Base-by-base conservation (phyloP, 2,888 invertebrate genomes). In the Dicyrtoma fusca region DNA sequence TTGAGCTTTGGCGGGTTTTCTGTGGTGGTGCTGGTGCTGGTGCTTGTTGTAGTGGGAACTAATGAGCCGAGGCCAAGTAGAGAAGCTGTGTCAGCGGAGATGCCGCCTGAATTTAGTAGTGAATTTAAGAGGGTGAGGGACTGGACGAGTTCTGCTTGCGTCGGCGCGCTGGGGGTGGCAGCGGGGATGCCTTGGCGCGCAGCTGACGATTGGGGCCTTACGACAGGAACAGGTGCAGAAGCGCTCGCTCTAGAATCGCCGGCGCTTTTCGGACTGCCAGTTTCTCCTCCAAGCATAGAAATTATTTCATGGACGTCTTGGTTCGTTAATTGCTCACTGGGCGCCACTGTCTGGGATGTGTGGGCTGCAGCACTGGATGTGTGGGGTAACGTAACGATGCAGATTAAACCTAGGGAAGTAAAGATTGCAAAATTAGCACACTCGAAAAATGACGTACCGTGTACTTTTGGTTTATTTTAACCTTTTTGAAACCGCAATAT, bases 331-430 rank as follows among this genome's bases (percentile, higher is more conserved):
- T 70, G 70, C n/a, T 70, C 62, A 45, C 25, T 23, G 13, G 47
- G 34, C 5, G 51, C 1, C 47, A 63, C 53, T 88, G 97, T 6
- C 17, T 53, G 53, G 21, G 53, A 17, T 53, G 13, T 34, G 3
- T 34, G 34, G 8, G 34, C 34, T 34, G 8, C 8, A 8, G 34
- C 34, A 34, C 4, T 34, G 34, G n/a, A n/a, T n/a, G n/a, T n/a
- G n/a, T n/a, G n/a, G n/a, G n/a, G n/a, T n/a, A n/a, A n/a, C n/a
- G n/a, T n/a, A n/a, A n/a, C n/a, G n/a, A n/a, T n/a, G n/a, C n/a
- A n/a, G n/a, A n/a, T n/a, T n/a, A n/a, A n/a, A n/a, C n/a, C n/a
- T n/a, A n/a, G n/a, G n/a, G n/a, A n/a, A n/a, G n/a, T n/a, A n/a
- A n/a, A n/a, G n/a, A n/a, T n/a, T n/a, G n/a, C n/a, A n/a, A n/a